Evolutionary conservation across 1,140 invertebrate genomes (phyloP), one percentile per base, ranked within the genome.

Genomic region (Procambarus virginalis): DNA sequence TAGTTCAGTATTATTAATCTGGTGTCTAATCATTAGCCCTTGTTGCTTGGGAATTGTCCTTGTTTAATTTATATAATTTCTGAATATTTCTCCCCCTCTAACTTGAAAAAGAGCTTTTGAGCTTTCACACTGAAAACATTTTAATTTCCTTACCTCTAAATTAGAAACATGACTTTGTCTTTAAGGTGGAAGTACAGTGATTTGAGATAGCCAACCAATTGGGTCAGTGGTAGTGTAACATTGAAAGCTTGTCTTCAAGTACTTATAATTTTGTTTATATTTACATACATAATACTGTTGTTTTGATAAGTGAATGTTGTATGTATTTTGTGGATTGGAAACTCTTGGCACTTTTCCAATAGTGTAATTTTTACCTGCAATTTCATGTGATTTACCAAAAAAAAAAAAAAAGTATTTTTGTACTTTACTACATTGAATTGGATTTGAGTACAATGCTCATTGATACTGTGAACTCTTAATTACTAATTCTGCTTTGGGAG

Each of bases 381-480:
- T 80, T 83, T 89, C 79, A 79, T 79, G 86, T 89, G 86, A 89
- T 89, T 89, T 76, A 83, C n/a, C 68, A 81, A 89, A 68, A 76
- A 85, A 86, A 86, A 85, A 86, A 86, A 89, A 89, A 86, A 89
- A 89, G 80, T 89, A 89, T 89, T 89, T 89, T 89, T 89, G 86
- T 89, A 89, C 86, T 89, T 89, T 89, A 89, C 79, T 89, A 89
- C 80, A 76, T 78, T 89, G 80, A 89, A 77, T 89, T 89, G 86
- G 86, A 89, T 83, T 84, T 89, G 68, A 83, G 86, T 89, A 89
- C 86, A 89, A 89, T 77, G 86, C 86, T 89, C 79, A 89, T 89
- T 89, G 86, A 75, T 89, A 77, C 86, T 83, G 70, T 89, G 79
- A 83, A 83, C 86, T 73, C 64, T 83, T 70, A 60, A 51, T 48